Evolutionary conservation across 2,113 vertebrate genomes (phyloP).

Genomic region (Boulengeromyrus knoepffleri): DNA sequence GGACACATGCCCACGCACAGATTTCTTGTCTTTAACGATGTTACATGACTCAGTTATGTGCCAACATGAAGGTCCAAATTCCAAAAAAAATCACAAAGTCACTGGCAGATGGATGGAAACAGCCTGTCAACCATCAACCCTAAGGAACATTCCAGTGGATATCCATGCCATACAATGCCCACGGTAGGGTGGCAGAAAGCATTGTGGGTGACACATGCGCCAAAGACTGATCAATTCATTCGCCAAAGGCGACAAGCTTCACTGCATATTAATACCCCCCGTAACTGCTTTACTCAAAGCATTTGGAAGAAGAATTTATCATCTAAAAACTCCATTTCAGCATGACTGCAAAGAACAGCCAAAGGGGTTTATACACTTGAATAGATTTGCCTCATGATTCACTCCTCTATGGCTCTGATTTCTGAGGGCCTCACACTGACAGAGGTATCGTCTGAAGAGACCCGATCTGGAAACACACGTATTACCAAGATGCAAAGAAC

Average conservation of each 20-base stretch:
- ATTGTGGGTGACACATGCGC: neutral
- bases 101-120: neutral
- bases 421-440: neutral
- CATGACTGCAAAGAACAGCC: neutral
- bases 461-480: neutral
- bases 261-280: neutral
- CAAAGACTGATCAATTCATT: neutral
- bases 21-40: neutral
- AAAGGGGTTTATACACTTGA: neutral
- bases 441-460: neutral
- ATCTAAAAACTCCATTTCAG: neutral
- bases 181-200: neutral
- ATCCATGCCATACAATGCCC: neutral
- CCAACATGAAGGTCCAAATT: neutral
- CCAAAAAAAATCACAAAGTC: neutral
- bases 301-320: neutral
- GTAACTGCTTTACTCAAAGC: neutral
- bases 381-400: neutral
- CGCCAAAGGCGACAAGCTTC: neutral
- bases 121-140: neutral
- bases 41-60: neutral
- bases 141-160: neutral
- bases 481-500: neutral
- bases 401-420: neutral
- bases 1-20: neutral